Evolutionary conservation across 2,888 invertebrate genomes (phyloP).

Genomic region (Trichogramma evanescens): DNA sequence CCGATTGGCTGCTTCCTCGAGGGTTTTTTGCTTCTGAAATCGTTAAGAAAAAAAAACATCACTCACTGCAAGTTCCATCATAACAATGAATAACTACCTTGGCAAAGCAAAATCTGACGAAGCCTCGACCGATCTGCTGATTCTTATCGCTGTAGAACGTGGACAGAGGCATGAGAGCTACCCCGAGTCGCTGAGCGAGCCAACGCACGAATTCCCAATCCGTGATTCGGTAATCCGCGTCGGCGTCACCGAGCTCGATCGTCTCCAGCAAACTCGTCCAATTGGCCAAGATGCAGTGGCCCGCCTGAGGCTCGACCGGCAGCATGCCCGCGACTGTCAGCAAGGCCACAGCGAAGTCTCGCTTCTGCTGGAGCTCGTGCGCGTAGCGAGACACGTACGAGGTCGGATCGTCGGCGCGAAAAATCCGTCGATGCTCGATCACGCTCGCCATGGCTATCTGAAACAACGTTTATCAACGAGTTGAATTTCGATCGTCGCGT

Average conservation of each 20-base stretch:
- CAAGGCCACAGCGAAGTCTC: constrained; percentile 71
- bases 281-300: constrained; percentile 94
- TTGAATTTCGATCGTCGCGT: not conserved
- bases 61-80: not conserved
- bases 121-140: constrained; percentile 75
- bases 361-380: constrained; percentile 65
- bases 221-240: constrained; percentile 64
- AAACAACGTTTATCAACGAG: not conserved
- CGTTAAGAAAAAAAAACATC: constrained; percentile 8
- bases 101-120: constrained; percentile 88
- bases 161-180: constrained; percentile 90
- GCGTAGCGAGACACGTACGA: constrained; percentile 80
- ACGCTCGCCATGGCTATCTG: constrained; percentile 86
- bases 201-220: constrained; percentile 94
- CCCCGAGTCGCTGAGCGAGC: constrained; percentile 84
- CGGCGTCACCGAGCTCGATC: constrained; percentile 54
- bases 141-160: constrained; percentile 81
- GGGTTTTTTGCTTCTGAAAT: constrained; percentile 59
- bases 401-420: constrained; percentile 56
- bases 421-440: constrained; percentile 73
- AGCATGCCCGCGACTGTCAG: constrained; percentile 74
- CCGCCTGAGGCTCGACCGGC: constrained; percentile 89
- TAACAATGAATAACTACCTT: constrained; percentile 58
- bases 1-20: constrained; percentile 37
- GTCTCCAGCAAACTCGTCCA: constrained; percentile 69